Evolutionary conservation across 2,888 invertebrate species (phyloP).

Genomic region (Mactromeris polynyma): DNA sequence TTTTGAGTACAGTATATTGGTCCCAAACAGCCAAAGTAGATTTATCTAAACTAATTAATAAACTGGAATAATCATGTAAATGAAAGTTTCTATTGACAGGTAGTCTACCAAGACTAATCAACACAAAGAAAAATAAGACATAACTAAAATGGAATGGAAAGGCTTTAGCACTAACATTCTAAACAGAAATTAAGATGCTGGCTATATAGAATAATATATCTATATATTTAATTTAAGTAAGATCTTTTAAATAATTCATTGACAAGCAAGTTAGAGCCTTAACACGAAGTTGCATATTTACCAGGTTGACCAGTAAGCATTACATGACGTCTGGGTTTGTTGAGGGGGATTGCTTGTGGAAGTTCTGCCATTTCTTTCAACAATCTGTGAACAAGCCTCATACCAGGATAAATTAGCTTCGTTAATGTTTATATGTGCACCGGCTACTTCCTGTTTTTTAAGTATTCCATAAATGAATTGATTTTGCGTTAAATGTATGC

Average conservation of each 20-base stretch:
- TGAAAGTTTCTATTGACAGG: too few relatives aligned
- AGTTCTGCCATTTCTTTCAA: slow-evolving; percentile 47
- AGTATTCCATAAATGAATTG: neutral
- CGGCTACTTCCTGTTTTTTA: slow-evolving; percentile 43
- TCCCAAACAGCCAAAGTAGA: too few relatives aligned
- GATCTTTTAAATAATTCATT: neutral
- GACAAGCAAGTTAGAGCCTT: neutral
- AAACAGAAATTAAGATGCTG: too few relatives aligned
- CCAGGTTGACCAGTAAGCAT: slow-evolving; percentile 78
- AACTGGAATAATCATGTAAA: too few relatives aligned
- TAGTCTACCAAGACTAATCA: too few relatives aligned
- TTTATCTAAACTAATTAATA: too few relatives aligned
- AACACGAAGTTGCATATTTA: neutral
- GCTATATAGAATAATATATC: too few relatives aligned
- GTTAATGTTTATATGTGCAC: slow-evolving; percentile 31
- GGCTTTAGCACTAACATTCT: too few relatives aligned
- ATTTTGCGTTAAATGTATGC: neutral
- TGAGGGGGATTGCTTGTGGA: slow-evolving; percentile 50
- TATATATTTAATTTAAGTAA: neutral
- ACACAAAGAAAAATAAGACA: too few relatives aligned
- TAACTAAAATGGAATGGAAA: too few relatives aligned
- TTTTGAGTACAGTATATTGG: too few relatives aligned
- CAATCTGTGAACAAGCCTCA: neutral
- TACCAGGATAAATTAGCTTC: slow-evolving; percentile 18
- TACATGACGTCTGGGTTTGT: slow-evolving; percentile 69